Evolutionary conservation across 2,113 vertebrate genomes (phyloP), one percentile per base, ranked within the genome.

Genomic region (Anarhynchus alexandrinus): DNA sequence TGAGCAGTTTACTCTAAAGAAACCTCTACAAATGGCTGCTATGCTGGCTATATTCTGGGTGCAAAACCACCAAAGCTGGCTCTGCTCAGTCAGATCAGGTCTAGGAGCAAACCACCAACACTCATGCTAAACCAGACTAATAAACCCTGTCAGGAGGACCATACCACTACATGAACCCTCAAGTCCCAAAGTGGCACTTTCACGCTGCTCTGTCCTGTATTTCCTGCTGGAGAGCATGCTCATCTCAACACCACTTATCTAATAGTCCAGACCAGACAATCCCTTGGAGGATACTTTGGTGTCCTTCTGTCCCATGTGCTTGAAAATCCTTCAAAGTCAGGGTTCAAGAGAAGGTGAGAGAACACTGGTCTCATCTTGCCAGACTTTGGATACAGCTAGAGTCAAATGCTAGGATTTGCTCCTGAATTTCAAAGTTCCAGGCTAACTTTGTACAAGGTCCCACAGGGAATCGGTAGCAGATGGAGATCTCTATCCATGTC

Each of bases 91-190:
- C 22, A 65, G 43, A 57, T 42, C 32, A 80, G n/a, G 25, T 40
- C 58, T 76, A 72, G 38, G 15, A 80, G 43, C 32, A 94, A 81
- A 51, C 8, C 38, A 72, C 9, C 22, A 73, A 20, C 3, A 51
- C 5, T 6, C 3, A 1, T 16, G 29, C 42, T 49, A 67, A 80
- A 72, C 26, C 11, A 65, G 25, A 54, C 62, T 42, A 27, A 30
- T 21, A 81, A 87, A 11, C 5, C 2, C 52, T 67, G 21, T 34
- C 21, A 80, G 19, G 38, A 89, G 14, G 7, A 21, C n/a, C 27
- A 71, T 11, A 55, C 5, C 0, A 1, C 32, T 34, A 57, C 1
- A 47, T 1, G 19, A 42, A 58, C 1, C 1, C 62, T 40, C 34
- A 54, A 30, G 57, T 36, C 38, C 19, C 58, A 65, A 57, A 42